phyloP scores from a whole-genome alignment of 1,140 invertebrate species.

The Sweltsa coloradensis region DNA sequence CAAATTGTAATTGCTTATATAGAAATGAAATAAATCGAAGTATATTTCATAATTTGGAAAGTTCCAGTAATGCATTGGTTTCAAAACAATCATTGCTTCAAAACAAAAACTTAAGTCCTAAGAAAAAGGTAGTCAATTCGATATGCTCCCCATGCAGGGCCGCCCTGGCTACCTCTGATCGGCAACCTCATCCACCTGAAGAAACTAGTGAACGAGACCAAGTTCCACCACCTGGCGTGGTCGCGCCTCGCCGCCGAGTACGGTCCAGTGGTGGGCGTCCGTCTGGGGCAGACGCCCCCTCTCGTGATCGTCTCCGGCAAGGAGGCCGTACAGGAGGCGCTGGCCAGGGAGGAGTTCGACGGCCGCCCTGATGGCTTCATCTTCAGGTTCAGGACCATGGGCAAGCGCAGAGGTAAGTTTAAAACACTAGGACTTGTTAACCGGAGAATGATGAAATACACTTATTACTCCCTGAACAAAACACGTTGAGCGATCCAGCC shows the following conservation, averaged over 20 bases:
- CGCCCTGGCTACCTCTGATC: constrained; percentile 32
- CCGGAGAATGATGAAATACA: too few relatives aligned
- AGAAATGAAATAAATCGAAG: too few relatives aligned
- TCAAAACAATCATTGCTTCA: too few relatives aligned
- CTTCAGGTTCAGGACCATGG: constrained; percentile 45
- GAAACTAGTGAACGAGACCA: constrained; percentile 20
- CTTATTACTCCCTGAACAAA: constrained; percentile 3
- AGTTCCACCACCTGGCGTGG: constrained; percentile 29
- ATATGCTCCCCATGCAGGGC: too few relatives aligned
- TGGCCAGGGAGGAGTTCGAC: constrained; percentile 47
- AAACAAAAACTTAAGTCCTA: too few relatives aligned
- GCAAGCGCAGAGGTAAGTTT: constrained; percentile 47
- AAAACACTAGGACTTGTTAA: too few relatives aligned
- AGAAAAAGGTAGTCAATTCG: too few relatives aligned
- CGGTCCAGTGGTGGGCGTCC: constrained; percentile 34
- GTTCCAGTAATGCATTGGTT: too few relatives aligned
- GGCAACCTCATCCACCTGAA: constrained; percentile 28
- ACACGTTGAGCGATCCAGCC: neutral
- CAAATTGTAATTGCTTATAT: too few relatives aligned
- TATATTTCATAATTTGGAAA: too few relatives aligned
- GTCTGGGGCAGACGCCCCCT: constrained; percentile 40
- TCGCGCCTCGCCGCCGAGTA: constrained; percentile 24
- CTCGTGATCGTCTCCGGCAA: constrained; percentile 47
- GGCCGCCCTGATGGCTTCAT: constrained; percentile 57
- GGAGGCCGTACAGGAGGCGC: constrained; percentile 43